Base-by-base conservation (phyloP, 2,113 vertebrate genomes). In the Zeus faber region DNA sequence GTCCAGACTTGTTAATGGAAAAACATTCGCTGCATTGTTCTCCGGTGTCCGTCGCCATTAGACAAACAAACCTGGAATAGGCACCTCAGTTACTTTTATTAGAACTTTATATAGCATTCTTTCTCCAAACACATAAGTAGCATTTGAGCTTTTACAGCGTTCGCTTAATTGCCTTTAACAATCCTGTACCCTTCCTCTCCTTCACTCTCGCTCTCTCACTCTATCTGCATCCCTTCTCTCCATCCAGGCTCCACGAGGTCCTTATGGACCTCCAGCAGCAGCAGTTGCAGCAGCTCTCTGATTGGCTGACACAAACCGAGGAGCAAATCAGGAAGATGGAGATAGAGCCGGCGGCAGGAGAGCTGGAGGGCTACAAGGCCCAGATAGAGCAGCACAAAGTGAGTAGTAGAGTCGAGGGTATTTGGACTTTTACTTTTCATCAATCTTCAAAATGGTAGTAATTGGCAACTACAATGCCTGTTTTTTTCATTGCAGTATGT, bases 221-320 rank as follows among this genome's bases (percentile, higher is more conserved):
- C 22, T 56, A 26, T 22, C 11, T 41, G 22, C 16, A 21, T 5
- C 8, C 6, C 35, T 18, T 22, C 29, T 21, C 25, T 37, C n/a
- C n/a, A n/a, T n/a, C n/a, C 78, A 99, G 97, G 69, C 89, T 99
- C 43, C 97, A 99, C 0, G 97, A 99, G 11, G 84, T 97, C 52
- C 85, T 99, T 70, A 99, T 96, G 97, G 93, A 94, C 20, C 85
- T 98, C 2, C 97, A 99, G 82, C 96, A 95, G 81, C 84, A 90
- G 81, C 97, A 99, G 86, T 62, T 99, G 60, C 91, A 94, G 83
- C 95, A 98, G 82, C 89, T 99, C 22, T 95, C 95, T 0, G 87
- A 95, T 77, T 99, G 97, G 97, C 76, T 99, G 58, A 90, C 91
- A 0, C 80, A 79, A 65, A 97, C 96, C 0, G 97, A 99, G 58